Conservation (phyloP, 1,140 invertebrate genomes). For the Drosophila novamexicana region DNA sequence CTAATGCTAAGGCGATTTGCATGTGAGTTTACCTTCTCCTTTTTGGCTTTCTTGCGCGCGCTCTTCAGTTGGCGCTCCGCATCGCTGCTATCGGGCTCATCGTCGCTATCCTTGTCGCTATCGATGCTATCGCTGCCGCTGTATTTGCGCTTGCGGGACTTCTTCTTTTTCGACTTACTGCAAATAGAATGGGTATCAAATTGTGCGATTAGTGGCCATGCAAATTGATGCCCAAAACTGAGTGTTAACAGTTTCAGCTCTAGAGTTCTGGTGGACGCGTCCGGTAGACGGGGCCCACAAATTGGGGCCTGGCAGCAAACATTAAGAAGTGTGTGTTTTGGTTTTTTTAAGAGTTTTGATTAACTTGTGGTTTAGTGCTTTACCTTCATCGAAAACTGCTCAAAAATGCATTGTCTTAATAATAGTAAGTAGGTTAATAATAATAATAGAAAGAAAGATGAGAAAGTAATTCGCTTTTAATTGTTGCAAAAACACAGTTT, state of each 20-base stretch:
- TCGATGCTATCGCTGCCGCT: constrained; percentile 83
- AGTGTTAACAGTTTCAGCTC: background rate
- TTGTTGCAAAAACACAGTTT: constrained; percentile 69
- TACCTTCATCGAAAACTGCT: constrained; percentile 84
- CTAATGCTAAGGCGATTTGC: background rate
- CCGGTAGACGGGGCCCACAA: constrained; percentile 3
- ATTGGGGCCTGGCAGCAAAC: constrained; percentile 60
- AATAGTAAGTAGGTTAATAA: constrained; percentile 74
- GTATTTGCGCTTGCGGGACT: constrained; percentile 84
- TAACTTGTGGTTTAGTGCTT: constrained; percentile 77
- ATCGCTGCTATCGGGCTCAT: constrained; percentile 79
- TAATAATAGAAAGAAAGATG: constrained; percentile 85
- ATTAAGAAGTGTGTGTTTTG: constrained; percentile 38
- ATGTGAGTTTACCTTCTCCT: constrained; percentile 86
- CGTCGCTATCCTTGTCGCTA: constrained; percentile 78
- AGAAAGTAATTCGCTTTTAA: constrained; percentile 84
- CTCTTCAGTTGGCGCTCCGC: constrained; percentile 84
- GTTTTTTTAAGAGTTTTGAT: constrained; percentile 40
- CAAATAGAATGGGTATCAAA: constrained; percentile 61
- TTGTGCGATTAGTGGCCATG: background rate
- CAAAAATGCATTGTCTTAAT: constrained; percentile 84
- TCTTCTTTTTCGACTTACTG: constrained; percentile 86
- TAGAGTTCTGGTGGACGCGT: constrained; percentile 6
- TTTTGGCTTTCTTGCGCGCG: constrained; percentile 85
- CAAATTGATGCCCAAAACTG: no score